Evolutionary conservation across 2,797 vertebrate species (phyloP).

Genomic region (Lithobates sylvaticus): DNA sequence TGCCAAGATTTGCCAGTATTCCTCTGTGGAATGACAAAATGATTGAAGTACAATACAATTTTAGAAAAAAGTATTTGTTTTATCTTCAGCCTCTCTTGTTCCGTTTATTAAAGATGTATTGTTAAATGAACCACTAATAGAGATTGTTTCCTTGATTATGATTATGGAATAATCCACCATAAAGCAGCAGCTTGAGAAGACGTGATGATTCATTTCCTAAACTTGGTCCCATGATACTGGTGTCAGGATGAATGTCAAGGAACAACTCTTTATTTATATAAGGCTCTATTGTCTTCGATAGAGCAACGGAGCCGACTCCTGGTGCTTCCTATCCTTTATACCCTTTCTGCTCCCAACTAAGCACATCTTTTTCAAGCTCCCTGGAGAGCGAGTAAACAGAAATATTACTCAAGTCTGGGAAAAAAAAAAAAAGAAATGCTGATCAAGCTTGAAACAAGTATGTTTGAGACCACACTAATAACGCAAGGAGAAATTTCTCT

Average conservation of each 20-base stretch:
- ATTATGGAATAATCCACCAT: slow-evolving; percentile 8
- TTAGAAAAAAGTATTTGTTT: neutral
- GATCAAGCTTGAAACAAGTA: slow-evolving; percentile 29
- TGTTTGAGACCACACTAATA: slow-evolving; percentile 1
- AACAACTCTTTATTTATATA: slow-evolving; percentile 11
- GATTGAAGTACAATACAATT: neutral
- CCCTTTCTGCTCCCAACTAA: neutral
- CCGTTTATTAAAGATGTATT: neutral
- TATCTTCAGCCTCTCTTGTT: neutral
- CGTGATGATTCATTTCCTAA: slow-evolving; percentile 44
- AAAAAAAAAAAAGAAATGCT: slow-evolving; percentile 5
- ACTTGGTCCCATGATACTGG: slow-evolving; percentile 2
- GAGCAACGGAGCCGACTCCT: neutral
- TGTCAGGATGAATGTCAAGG: slow-evolving; percentile 39
- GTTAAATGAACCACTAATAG: neutral
- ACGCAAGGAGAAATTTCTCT: neutral
- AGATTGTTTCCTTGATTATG: slow-evolving; percentile 7
- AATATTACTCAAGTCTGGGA: slow-evolving; percentile 13
- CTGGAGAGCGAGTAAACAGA: slow-evolving; percentile 15
- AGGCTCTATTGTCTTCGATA: slow-evolving; percentile 11
- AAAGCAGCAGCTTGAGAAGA: slow-evolving; percentile 9
- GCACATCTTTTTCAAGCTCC: slow-evolving; percentile 1
- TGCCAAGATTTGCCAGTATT: too few species aligned
- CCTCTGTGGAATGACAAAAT: too few species aligned
- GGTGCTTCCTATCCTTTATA: slow-evolving; percentile 11